Conservation (phyloP, 1,140 invertebrate genomes). For the Copidosoma floridanum region DNA sequence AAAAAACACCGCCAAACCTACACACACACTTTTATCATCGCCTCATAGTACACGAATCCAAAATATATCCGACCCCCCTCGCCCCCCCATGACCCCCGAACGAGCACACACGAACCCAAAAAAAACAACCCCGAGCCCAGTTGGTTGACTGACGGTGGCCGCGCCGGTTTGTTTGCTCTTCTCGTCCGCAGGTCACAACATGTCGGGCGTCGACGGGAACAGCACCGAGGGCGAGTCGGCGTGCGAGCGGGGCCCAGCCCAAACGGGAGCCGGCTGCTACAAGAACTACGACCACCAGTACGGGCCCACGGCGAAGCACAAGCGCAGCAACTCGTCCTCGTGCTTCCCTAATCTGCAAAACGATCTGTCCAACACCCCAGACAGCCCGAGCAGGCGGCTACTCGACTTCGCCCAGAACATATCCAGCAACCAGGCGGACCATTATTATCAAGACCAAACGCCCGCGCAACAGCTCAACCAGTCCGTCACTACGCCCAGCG, state of each 20-base stretch:
- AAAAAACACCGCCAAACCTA: too few relatives aligned
- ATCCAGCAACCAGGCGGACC: slow-evolving; percentile 49
- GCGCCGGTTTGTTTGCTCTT: slow-evolving; percentile 4
- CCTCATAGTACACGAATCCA: not conserved
- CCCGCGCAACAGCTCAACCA: slow-evolving; percentile 48
- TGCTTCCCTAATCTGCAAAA: slow-evolving; percentile 64
- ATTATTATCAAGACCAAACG: slow-evolving; percentile 51
- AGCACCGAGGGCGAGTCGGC: slow-evolving; percentile 79
- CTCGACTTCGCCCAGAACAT: slow-evolving; percentile 55
- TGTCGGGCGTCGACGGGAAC: slow-evolving; percentile 83
- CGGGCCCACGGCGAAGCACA: slow-evolving; percentile 54
- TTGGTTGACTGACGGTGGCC: not conserved
- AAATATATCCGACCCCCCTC: not conserved
- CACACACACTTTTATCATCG: too few relatives aligned
- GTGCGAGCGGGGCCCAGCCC: slow-evolving; percentile 65
- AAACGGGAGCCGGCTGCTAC: slow-evolving; percentile 79
- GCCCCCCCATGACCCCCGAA: too few relatives aligned
- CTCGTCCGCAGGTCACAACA: slow-evolving; percentile 73
- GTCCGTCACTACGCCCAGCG: slow-evolving; percentile 51
- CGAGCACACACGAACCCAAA: not conserved
- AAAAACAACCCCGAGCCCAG: not conserved
- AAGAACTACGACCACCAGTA: slow-evolving; percentile 73
- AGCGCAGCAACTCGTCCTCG: slow-evolving; percentile 64
- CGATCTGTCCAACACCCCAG: slow-evolving; percentile 49
- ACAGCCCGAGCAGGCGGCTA: slow-evolving; percentile 55